These are phyloP conservation scores for Acronicta alni DNA, from an alignment of 2,888 invertebrate species.

Conservation along the genomic window DNA sequence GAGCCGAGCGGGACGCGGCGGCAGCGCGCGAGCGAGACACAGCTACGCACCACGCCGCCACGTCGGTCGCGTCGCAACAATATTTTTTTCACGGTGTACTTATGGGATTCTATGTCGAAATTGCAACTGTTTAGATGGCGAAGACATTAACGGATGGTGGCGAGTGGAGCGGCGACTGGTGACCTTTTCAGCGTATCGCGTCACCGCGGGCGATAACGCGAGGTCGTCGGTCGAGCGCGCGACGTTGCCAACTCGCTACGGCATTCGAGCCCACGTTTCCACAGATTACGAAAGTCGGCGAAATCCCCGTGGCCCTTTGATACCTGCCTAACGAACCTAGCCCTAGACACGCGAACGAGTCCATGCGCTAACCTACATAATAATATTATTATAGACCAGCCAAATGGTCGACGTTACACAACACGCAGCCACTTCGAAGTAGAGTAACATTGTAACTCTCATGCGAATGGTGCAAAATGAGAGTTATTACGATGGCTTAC, in stretches of 20 bases:
- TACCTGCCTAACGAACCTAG: slow-evolving; percentile 64
- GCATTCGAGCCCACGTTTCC: slow-evolving; percentile 77
- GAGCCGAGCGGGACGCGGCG: slow-evolving; percentile 78
- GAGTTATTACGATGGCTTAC: slow-evolving; percentile 61
- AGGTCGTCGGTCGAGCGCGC: slow-evolving; percentile 85
- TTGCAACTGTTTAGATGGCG: slow-evolving; percentile 81
- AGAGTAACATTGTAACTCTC: slow-evolving; percentile 44
- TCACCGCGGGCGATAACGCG: slow-evolving; percentile 85
- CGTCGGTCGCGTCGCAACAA: slow-evolving; percentile 66
- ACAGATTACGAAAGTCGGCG: slow-evolving; percentile 79
- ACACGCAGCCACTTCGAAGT: slow-evolving; percentile 34
- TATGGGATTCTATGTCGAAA: slow-evolving; percentile 81
- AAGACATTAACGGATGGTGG: slow-evolving; percentile 79
- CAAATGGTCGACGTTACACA: slow-evolving; percentile 43
- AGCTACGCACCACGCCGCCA: slow-evolving; percentile 62
- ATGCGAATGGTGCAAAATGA: slow-evolving; percentile 61
- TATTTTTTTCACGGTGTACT: slow-evolving; percentile 77
- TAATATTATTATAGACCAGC: slow-evolving; percentile 24
- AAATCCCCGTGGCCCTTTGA: slow-evolving; percentile 78
- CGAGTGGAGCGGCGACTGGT: slow-evolving; percentile 73
- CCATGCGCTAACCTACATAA: slow-evolving; percentile 63
- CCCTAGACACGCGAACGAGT: slow-evolving; percentile 66
- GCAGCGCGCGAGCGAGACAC: slow-evolving; percentile 79
- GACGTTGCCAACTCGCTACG: slow-evolving; percentile 83
- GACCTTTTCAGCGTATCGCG: slow-evolving; percentile 85